phyloP scores from a whole-genome alignment of 2,888 invertebrate species.

The Cataglyphis cursor region DNA sequence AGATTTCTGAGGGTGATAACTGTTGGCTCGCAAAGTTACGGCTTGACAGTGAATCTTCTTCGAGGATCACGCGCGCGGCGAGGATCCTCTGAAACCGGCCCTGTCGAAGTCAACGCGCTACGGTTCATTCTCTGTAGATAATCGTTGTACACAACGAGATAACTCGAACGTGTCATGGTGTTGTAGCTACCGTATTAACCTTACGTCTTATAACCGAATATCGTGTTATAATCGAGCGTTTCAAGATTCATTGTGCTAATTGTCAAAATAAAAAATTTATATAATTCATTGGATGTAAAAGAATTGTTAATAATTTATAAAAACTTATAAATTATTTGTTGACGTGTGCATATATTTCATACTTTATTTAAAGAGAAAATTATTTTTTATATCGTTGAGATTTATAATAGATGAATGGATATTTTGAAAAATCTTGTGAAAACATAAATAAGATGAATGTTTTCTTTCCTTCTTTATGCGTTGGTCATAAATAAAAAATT shows the following conservation, averaged over 20 bases:
- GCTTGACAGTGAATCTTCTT: constrained; percentile 48
- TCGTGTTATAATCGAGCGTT: background rate
- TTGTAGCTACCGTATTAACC: constrained; percentile 57
- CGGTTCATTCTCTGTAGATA: constrained; percentile 66
- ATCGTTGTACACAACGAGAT: constrained; percentile 64
- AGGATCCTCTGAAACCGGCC: constrained; percentile 60
- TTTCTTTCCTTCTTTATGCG: background rate
- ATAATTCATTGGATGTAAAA: background rate
- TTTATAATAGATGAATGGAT: background rate
- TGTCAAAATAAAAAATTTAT: background rate
- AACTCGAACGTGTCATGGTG: constrained; percentile 46
- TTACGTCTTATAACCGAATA: background rate
- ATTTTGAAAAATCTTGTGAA: background rate
- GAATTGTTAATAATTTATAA: background rate
- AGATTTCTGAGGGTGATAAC: constrained; percentile 73
- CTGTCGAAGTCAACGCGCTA: constrained; percentile 70
- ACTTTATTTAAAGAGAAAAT: background rate
- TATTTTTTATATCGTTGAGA: background rate
- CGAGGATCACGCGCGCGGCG: constrained; percentile 35
- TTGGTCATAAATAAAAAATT: constrained; percentile 16
- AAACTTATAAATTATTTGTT: background rate
- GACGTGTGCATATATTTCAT: background rate
- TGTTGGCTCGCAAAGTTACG: constrained; percentile 52
- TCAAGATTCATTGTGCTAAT: background rate
- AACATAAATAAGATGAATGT: background rate